These are phyloP conservation scores for Diglossa cyanea DNA, from an alignment of 2,797 vertebrate species.

Conservation along the genomic window DNA sequence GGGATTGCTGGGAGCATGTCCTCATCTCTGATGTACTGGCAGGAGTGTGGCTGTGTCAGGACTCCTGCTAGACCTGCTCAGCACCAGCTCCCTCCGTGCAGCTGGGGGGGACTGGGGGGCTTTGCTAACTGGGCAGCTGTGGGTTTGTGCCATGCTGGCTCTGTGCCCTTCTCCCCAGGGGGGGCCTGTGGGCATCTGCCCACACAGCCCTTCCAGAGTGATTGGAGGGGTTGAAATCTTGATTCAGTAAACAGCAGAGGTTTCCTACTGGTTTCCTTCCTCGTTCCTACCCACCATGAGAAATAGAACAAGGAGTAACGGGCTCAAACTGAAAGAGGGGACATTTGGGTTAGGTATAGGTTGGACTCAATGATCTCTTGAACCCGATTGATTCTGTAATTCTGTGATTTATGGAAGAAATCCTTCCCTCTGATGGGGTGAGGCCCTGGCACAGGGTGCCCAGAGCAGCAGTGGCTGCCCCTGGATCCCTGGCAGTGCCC, in stretches of 20 bases:
- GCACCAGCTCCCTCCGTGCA: background rate
- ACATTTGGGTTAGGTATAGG: background rate
- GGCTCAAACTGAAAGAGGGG: background rate
- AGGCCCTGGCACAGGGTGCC: background rate
- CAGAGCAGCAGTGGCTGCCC: background rate
- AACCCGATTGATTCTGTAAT: background rate
- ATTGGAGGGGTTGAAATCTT: background rate
- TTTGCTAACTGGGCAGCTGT: background rate
- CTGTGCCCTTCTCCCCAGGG: fast-evolving
- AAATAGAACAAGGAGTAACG: background rate
- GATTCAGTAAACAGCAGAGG: background rate
- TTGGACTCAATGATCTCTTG: background rate
- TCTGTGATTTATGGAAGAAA: background rate
- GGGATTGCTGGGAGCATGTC: fast-evolving
- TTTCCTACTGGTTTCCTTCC: background rate
- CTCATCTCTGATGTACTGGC: background rate
- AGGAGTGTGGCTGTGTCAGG: background rate
- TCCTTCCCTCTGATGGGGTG: background rate
- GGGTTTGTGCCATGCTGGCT: background rate
- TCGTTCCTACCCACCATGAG: fast-evolving
- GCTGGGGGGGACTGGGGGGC: fast-evolving
- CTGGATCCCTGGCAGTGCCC: background rate
- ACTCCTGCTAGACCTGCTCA: background rate
- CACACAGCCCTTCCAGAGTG: fast-evolving
- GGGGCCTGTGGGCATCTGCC: background rate